Conservation (phyloP, 2,797 vertebrate genomes). For the Schizopygopsis pylzovi region DNA sequence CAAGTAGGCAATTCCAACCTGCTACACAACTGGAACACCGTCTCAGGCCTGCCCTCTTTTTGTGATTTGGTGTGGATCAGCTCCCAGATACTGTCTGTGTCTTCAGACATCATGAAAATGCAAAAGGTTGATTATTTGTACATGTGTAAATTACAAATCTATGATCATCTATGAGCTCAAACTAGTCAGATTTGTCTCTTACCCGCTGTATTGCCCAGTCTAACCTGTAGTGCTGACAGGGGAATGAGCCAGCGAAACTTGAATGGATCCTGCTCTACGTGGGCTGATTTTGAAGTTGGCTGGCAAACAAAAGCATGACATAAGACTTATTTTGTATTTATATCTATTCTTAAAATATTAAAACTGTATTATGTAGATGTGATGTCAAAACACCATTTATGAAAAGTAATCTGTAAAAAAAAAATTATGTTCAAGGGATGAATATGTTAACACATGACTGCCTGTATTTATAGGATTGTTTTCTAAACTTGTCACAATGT, state of each 20-base stretch:
- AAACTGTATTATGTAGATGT: background rate
- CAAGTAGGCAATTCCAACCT: constrained; percentile 79
- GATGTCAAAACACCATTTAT: background rate
- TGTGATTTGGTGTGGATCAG: constrained; percentile 95
- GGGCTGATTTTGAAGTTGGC: constrained; percentile 80
- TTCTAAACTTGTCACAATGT: background rate
- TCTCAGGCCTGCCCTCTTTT: constrained; percentile 93
- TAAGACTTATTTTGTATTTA: background rate
- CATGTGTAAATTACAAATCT: constrained; percentile 21
- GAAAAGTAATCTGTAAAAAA: background rate
- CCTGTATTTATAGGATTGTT: background rate
- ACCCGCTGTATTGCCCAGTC: constrained; percentile 94
- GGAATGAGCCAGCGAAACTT: constrained; percentile 98
- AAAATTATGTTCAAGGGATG: background rate
- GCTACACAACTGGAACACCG: constrained; percentile 92
- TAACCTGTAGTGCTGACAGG: constrained; percentile 92
- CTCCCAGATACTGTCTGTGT: constrained; percentile 94
- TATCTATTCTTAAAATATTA: background rate
- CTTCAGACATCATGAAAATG: constrained; percentile 73
- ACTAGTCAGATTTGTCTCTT: constrained; percentile 52
- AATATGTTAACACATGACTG: background rate
- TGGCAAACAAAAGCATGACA: constrained; percentile 61
- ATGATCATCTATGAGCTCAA: background rate
- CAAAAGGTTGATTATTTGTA: constrained; percentile 56
- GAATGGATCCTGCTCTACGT: constrained; percentile 89